Percentiles rank a stretch among this genome's conserved stretches.
Conservation (phyloP, 2,797 vertebrate genomes). For the Chloroceryle inda region DNA sequence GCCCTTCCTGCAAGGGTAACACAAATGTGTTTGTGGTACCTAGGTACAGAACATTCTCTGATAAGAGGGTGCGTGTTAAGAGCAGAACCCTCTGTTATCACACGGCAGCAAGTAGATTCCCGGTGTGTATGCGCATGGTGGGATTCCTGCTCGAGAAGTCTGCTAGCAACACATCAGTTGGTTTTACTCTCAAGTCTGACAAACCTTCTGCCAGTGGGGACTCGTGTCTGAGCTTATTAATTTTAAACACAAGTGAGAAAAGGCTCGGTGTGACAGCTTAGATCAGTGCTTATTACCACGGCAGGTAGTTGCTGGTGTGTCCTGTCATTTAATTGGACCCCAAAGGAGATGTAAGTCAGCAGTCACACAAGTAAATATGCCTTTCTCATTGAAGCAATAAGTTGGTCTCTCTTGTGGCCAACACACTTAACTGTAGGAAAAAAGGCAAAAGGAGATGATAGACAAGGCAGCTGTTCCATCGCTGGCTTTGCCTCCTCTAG, state of each 20-base stretch:
- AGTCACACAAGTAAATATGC: background rate
- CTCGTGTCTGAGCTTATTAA: background rate
- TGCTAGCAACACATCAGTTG: background rate
- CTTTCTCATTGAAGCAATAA: background rate
- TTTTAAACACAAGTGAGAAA: background rate
- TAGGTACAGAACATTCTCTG: conserved; percentile 35
- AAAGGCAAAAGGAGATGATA: background rate
- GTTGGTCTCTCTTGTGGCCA: background rate
- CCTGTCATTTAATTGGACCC: background rate
- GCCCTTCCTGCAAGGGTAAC: background rate
- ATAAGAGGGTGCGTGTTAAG: background rate
- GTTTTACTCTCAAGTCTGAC: background rate
- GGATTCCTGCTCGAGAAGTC: background rate
- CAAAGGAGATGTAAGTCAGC: background rate
- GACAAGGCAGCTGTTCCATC: background rate
- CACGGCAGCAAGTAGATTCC: background rate
- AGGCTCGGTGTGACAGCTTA: background rate
- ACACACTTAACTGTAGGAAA: background rate
- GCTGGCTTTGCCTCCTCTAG: background rate
- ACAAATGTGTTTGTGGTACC: background rate
- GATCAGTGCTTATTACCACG: background rate
- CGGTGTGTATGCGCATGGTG: background rate
- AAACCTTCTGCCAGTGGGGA: background rate
- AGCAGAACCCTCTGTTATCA: background rate
- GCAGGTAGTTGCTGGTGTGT: background rate